These are phyloP conservation scores for Bostrychus sinensis DNA, from an alignment of 2,113 vertebrate genomes.

Conservation along the genomic window DNA sequence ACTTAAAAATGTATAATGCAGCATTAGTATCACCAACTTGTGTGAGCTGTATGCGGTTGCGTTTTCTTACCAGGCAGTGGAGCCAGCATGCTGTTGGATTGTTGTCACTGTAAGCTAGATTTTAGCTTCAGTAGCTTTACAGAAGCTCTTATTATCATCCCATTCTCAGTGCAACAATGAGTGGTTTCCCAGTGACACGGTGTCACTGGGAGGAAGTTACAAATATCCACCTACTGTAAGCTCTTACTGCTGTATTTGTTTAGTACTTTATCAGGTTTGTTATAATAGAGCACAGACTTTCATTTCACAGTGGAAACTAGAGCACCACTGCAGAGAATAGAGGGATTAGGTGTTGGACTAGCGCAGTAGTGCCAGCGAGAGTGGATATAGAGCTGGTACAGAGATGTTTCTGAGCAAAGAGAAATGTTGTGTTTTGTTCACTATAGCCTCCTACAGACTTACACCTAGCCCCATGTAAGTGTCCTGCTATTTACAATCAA, in stretches of 20 bases:
- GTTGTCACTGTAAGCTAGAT: slow-evolving; percentile 11
- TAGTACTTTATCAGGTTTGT: slow-evolving; percentile 31
- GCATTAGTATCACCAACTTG: too few relatives aligned
- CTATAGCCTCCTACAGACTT: not conserved
- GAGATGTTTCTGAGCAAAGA: not conserved
- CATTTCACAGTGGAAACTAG: slow-evolving; percentile 45
- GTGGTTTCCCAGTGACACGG: slow-evolving; percentile 11
- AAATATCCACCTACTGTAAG: slow-evolving; percentile 7
- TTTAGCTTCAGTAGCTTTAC: slow-evolving; percentile 21
- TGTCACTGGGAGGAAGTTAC: not conserved
- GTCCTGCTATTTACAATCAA: slow-evolving; percentile 19
- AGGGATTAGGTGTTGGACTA: slow-evolving; percentile 54
- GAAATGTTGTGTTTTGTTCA: slow-evolving; percentile 26
- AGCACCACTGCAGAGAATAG: slow-evolving; percentile 63
- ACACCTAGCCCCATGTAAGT: slow-evolving; percentile 5
- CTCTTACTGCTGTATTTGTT: slow-evolving; percentile 31
- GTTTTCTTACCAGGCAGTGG: slow-evolving; percentile 51
- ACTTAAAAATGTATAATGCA: too few relatives aligned
- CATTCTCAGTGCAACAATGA: slow-evolving; percentile 12
- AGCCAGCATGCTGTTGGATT: slow-evolving; percentile 23
- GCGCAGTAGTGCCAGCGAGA: slow-evolving; percentile 30
- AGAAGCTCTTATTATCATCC: slow-evolving; percentile 13
- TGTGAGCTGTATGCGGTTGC: slow-evolving; percentile 3
- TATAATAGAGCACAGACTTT: slow-evolving; percentile 33
- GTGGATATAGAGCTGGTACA: slow-evolving; percentile 17